Base-by-base conservation (phyloP, 2,888 invertebrate species). In the Tuberolachnus salignus region DNA sequence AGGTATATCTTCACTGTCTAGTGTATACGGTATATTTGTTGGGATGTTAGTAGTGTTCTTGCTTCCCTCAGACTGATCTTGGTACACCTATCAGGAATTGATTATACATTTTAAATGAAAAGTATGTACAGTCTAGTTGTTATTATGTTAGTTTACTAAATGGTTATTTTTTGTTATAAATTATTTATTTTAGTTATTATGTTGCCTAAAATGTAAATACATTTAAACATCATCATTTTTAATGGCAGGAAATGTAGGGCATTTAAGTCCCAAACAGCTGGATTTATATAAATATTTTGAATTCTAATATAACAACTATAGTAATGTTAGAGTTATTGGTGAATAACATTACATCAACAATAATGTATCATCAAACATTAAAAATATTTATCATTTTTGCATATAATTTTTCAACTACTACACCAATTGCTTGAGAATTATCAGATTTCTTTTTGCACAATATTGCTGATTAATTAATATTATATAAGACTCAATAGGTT, bases 1-100 rank as follows among this genome's bases (percentile, higher is more conserved):
- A 42, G 83, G 83, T 19, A 83, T 83, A 67, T 83, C 83, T 57
- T 81, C 80, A 51, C 70, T 78, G 26, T 81, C 73, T 59, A 71
- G 51, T 34, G 80, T 81, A 11, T 81, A 80, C 51, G 78, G 73
- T 80, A 78, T 53, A 78, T 81, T 80, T 42, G 72, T 80, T 44
- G 80, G 70, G 19, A 66, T 66, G 70, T 66, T 78, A 51, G 74
- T 46, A 69, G 59, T 69, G 78, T n/a, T 59, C 67, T 78, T 78
- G 49, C 49, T 59, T 69, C 78, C 78, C 59, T 78, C 67, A 69
- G 16, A 49, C 21, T 59, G 78, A 49, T 78, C 78, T 49, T 78
- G 78, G 21, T 59, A 49, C 21, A 78, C 19, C 78, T 78, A 78
- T 42, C 69, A 78, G 21, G n/a, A 78, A 69, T n/a, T 34, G 23